A percentile compares a stretch with the other conserved stretches of the same genome.
Evolutionary conservation across 2,113 vertebrate species (phyloP).

Genomic region (Heterochromis multidens): DNA sequence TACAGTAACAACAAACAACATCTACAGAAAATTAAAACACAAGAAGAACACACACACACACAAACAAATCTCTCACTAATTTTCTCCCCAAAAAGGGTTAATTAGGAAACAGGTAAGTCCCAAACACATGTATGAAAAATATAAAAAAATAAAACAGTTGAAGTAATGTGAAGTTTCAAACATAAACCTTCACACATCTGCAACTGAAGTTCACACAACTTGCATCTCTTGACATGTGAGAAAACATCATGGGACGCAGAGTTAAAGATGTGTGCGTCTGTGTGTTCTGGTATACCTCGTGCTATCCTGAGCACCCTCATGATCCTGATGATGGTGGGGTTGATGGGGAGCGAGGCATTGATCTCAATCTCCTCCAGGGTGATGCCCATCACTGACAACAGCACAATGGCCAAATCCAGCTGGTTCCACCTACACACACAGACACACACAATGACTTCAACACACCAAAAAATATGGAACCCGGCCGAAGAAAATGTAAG

Average conservation of each 20-base stretch:
- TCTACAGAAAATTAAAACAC: neutral
- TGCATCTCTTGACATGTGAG: neutral
- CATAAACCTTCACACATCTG: neutral
- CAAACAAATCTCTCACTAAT: neutral
- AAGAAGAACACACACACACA: neutral
- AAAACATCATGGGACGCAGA: neutral
- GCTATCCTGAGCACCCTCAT: conserved; percentile 96
- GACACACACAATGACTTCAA: neutral
- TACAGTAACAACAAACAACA: neutral
- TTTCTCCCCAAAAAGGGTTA: neutral
- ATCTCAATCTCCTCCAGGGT: conserved; percentile 96
- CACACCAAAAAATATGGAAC: neutral
- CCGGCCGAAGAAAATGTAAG: neutral
- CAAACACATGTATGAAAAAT: neutral
- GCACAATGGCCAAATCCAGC: conserved; percentile 93
- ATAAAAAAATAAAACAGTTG: neutral
- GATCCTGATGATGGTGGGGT: conserved; percentile 98
- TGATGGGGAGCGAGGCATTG: conserved; percentile 95
- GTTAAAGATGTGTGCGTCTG: neutral
- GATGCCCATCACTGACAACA: conserved; percentile 98
- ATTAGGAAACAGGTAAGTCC: neutral
- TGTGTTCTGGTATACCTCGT: conserved; percentile 76
- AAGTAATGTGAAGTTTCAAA: neutral
- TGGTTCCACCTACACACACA: conserved; percentile 90
- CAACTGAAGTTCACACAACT: neutral